These are phyloP conservation scores for Climacteris rufus DNA, from an alignment of 2,113 vertebrate genomes.

Conservation along the genomic window DNA sequence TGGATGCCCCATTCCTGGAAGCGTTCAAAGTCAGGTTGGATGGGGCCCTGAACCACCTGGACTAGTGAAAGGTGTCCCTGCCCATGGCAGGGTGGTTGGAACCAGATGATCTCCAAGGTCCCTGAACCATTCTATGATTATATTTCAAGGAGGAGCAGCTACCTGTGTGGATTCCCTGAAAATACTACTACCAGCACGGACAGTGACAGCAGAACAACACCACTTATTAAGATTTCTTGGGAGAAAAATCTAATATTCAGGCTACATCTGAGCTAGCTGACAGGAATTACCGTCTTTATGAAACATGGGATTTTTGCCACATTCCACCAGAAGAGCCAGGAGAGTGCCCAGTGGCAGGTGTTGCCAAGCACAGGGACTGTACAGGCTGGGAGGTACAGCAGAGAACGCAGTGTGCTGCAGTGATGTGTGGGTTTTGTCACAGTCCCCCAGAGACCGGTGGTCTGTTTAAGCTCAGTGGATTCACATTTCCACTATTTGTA, in stretches of 20 bases:
- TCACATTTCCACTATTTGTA: background rate
- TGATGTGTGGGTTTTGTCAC: background rate
- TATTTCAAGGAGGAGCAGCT: background rate
- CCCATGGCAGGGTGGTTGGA: too few relatives aligned
- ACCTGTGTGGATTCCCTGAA: background rate
- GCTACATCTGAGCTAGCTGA: background rate
- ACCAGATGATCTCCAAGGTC: background rate
- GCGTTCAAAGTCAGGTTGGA: background rate
- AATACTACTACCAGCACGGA: background rate
- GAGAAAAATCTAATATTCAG: accelerated
- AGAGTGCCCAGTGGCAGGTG: background rate
- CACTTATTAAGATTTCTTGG: background rate
- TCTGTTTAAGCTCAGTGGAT: background rate
- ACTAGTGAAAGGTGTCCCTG: background rate
- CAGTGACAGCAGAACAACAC: background rate
- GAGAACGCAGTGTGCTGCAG: accelerated
- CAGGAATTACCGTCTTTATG: background rate
- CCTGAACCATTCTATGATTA: background rate
- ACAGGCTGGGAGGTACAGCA: accelerated
- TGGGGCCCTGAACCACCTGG: background rate
- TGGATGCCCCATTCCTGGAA: background rate
- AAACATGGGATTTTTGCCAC: background rate
- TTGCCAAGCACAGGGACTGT: accelerated
- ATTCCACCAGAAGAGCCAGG: background rate
- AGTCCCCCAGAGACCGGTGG: background rate